A percentile compares a stretch with the other conserved stretches of the same genome.
Evolutionary conservation across 2,797 vertebrate genomes (phyloP).

Genomic region (Enteromius mattozi): DNA sequence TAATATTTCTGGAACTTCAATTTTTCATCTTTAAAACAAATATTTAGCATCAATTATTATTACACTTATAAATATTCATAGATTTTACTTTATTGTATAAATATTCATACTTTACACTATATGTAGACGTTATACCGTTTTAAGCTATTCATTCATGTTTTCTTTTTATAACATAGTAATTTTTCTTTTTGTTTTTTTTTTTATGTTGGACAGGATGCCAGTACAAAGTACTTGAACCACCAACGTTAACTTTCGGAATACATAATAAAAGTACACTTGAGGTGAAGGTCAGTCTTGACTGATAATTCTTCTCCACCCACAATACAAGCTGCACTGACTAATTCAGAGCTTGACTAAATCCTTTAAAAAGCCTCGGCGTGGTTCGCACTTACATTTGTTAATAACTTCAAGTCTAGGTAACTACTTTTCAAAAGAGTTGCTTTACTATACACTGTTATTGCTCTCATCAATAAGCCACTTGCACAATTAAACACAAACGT

Average conservation of each 20-base stretch:
- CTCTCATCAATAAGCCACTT: constrained; percentile 8
- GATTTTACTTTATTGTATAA: background rate
- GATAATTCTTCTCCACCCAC: background rate
- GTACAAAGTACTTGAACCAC: background rate
- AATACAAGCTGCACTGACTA: background rate
- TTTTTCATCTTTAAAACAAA: background rate
- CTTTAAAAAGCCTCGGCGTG: background rate
- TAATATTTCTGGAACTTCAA: background rate
- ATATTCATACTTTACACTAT: background rate
- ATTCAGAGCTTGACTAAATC: background rate
- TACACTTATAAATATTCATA: background rate
- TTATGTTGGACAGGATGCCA: background rate
- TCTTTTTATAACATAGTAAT: background rate
- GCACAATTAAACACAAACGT: constrained; percentile 1
- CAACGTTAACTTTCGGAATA: background rate
- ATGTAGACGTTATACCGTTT: background rate
- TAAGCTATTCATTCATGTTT: background rate
- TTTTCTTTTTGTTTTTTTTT: background rate
- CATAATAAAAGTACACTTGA: background rate
- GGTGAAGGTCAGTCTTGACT: background rate
- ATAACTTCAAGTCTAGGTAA: background rate
- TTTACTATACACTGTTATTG: background rate
- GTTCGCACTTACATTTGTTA: background rate
- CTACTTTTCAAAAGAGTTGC: background rate
- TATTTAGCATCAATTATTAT: background rate